Conservation (phyloP, 30 jellyfish, hydroid and myxozoan species). For the Nemopilema nomurai region DNA sequence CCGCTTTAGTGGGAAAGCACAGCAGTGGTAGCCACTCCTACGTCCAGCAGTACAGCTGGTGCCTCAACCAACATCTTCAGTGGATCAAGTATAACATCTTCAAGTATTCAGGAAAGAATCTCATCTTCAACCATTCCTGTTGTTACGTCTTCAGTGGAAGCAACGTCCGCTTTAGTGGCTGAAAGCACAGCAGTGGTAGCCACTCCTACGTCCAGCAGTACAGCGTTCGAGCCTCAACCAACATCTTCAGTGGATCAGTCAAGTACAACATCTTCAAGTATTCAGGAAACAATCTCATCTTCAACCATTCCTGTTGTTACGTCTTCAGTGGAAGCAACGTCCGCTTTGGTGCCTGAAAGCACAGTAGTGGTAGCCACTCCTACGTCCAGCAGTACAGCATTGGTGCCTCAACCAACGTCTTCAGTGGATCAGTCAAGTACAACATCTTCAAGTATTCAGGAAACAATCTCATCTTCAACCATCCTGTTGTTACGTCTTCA, state of each 20-base stretch:
- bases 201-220: not conserved
- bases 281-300: not conserved
- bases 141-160: not conserved
- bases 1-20: not conserved
- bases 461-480: not conserved
- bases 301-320: not conserved
- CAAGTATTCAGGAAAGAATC: not conserved
- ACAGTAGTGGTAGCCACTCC: not conserved
- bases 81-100: not conserved
- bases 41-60: not conserved
- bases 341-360: not conserved
- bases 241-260: not conserved
- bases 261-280: not conserved
- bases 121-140: not conserved
- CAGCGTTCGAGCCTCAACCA: not conserved
- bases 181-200: not conserved
- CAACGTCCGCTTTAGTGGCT: not conserved
- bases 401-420: not conserved
- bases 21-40: not conserved
- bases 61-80: not conserved
- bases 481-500: not conserved
- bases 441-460: not conserved
- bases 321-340: not conserved
- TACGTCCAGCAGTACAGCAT: not conserved
- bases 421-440: not conserved